These are phyloP conservation scores for Urophycis tenuis DNA, from an alignment of 2,797 vertebrate species.

Conservation along the genomic window DNA sequence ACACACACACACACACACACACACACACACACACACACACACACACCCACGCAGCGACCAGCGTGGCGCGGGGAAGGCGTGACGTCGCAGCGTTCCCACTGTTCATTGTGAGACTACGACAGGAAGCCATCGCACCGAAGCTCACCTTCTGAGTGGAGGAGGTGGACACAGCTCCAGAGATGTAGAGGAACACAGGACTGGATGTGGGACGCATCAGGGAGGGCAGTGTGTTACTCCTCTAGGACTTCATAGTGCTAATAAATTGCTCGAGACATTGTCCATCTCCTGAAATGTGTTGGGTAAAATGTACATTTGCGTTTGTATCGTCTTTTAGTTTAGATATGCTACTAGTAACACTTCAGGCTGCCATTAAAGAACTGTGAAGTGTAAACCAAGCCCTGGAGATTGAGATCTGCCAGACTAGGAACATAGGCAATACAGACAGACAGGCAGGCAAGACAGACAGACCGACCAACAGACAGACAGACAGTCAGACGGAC, in stretches of 20 bases:
- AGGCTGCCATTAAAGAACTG: neutral
- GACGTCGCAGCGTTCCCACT: too few species aligned
- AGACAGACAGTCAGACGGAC: constrained; percentile 21
- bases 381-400: neutral
- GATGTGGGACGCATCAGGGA: neutral
- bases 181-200: too few species aligned
- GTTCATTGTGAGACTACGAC: neutral
- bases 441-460: neutral
- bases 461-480: constrained; percentile 30
- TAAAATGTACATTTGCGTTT: neutral
- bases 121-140: too few species aligned
- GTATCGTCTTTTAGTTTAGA: neutral
- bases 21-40: too few species aligned
- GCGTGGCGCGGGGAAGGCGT: too few species aligned
- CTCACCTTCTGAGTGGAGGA: neutral
- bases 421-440: constrained; percentile 5
- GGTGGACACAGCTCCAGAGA: too few species aligned
- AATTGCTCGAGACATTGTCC: neutral
- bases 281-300: neutral
- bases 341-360: neutral
- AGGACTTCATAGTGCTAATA: neutral
- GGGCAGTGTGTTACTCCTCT: neutral
- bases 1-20: too few species aligned
- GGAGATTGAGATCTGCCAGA: neutral
- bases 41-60: too few species aligned